phyloP scores from a whole-genome alignment of 2,888 invertebrate genomes.

The Tetanocera ferruginea region DNA sequence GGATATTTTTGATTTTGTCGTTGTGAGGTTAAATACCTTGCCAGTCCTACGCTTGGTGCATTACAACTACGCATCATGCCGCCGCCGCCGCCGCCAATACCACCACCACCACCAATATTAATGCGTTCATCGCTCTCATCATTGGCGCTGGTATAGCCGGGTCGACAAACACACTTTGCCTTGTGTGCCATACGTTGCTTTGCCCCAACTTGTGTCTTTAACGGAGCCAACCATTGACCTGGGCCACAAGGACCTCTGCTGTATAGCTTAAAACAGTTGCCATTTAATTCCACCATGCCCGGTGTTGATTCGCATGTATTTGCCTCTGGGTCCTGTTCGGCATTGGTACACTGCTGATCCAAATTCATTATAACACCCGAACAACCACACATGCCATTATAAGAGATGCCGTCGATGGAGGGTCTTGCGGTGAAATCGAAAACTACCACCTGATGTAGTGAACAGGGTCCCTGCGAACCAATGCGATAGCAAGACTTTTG shows the following conservation, averaged over 20 bases:
- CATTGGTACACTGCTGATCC: constrained; percentile 64
- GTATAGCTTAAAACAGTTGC: constrained; percentile 82
- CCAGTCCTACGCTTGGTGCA: constrained; percentile 76
- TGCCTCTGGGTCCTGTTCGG: constrained; percentile 42
- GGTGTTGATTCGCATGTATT: constrained; percentile 72
- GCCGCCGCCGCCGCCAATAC: neutral
- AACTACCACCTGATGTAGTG: constrained; percentile 79
- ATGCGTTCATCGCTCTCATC: constrained; percentile 54
- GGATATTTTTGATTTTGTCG: constrained; percentile 48
- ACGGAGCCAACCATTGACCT: constrained; percentile 79
- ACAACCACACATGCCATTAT: constrained; percentile 86
- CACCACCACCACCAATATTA: constrained; percentile 7
- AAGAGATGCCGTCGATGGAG: constrained; percentile 84
- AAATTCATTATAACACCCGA: constrained; percentile 70
- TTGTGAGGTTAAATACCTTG: constrained; percentile 75
- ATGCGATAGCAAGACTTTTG: constrained; percentile 83
- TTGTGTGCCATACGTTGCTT: constrained; percentile 48
- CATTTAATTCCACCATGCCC: constrained; percentile 77
- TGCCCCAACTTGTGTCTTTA: constrained; percentile 63
- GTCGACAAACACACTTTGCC: constrained; percentile 79
- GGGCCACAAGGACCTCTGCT: constrained; percentile 82
- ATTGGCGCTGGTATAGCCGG: constrained; percentile 72
- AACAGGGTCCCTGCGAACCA: constrained; percentile 83
- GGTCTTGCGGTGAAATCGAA: constrained; percentile 85
- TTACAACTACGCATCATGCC: constrained; percentile 71